phyloP scores from a whole-genome alignment of 2,113 vertebrate species.

The Triplophysa tibetana region DNA sequence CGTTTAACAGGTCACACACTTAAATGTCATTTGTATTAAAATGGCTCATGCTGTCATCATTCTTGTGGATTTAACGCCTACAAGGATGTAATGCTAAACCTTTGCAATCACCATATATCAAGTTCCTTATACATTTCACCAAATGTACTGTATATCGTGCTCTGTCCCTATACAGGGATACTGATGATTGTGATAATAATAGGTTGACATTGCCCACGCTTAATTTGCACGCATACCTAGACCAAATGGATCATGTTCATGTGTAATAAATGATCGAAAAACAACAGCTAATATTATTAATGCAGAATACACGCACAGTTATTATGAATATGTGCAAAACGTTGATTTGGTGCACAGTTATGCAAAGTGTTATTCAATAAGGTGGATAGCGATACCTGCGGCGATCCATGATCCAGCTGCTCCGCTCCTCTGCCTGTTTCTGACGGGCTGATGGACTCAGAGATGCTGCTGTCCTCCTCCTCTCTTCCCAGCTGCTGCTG shows the following conservation, averaged over 20 bases:
- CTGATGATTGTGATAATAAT: not conserved
- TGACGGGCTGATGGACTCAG: constrained; percentile 60
- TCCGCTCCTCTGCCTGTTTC: constrained; percentile 60
- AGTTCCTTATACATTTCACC: not conserved
- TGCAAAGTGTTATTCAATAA: too few relatives aligned
- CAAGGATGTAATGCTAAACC: not conserved
- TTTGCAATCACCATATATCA: not conserved
- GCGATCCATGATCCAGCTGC: constrained; percentile 52
- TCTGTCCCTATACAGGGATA: not conserved
- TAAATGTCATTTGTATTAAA: constrained; percentile 26
- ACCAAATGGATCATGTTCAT: not conserved
- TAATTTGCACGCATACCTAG: not conserved
- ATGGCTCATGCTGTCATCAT: constrained; percentile 3
- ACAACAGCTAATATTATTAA: not conserved
- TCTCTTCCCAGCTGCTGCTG: constrained; percentile 55
- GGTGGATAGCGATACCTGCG: constrained; percentile 62
- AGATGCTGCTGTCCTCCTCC: constrained; percentile 68
- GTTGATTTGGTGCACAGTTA: too few relatives aligned
- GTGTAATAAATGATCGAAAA: not conserved
- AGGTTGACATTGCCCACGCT: constrained; percentile 28
- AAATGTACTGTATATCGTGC: too few relatives aligned
- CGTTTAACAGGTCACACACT: constrained; percentile 35
- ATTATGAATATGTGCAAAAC: not conserved
- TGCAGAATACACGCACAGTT: not conserved
- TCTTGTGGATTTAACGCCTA: not conserved